Evolutionary conservation across 2,888 invertebrate species (phyloP), one percentile per base, ranked within the genome.

Genomic region (Netelia fuscicornis): DNA sequence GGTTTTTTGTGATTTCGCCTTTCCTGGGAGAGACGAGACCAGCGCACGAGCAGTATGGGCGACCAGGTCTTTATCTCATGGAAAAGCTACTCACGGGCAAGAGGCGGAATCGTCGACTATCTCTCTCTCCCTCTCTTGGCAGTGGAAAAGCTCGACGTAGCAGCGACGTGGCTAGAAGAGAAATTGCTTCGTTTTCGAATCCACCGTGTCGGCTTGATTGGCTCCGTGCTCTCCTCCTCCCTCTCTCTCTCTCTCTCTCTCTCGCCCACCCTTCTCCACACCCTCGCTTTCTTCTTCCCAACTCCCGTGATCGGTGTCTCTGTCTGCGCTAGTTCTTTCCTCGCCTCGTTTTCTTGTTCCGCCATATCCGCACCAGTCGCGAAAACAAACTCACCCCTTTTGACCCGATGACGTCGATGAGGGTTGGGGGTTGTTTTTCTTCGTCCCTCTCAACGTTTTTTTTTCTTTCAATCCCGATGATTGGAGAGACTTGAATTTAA

Each of bases 101-200:
- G 85, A 82, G 81, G 56, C 78, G 86, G 89, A 86, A 87, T 84
- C 25, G 56, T 64, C 30, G 25, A 11, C 71, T 48, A 60, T 62
- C 64, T 37, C 37, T 6, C 62, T 42, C 48, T 23, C 37, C 48
- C 76, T 52, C 67, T 11, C 48, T 83, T 30, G 68, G 54, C 56
- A 76, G 68, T 44, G 56, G 77, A 80, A 81, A 76, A 80, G 83
- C 82, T 81, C 84, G 85, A 77, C 85, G 89, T 86, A 87, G 86
- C 87, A 86, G 87, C 89, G 89, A 90, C 90, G 90, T 90, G 90
- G 90, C 87, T 88, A 83, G 90, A 91, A 91, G 89, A 91, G 91
- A 90, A 89, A 91, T 90, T 90, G 90, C 91, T 90, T 90, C 91
- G 90, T 91, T 90, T 91, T 89, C 90, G 90, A 90, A 90, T 89